Conservation (phyloP, 2,888 invertebrate species). For the Dinocampus coccinellae region DNA sequence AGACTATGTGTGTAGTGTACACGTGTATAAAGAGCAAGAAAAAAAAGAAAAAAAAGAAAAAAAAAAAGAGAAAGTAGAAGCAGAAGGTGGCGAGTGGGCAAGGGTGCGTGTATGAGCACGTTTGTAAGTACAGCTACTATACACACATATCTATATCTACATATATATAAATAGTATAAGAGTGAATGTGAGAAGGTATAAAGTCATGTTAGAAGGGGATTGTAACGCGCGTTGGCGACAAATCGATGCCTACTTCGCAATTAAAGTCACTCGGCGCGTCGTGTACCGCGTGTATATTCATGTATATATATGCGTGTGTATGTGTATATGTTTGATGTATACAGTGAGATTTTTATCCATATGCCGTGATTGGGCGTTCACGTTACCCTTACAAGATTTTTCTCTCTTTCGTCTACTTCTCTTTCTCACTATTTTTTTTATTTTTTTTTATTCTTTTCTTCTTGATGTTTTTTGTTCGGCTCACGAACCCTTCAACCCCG, state of each 20-base stretch:
- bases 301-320: background rate
- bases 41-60: background rate
- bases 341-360: conserved; percentile 55
- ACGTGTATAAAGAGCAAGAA: background rate
- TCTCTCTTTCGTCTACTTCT: background rate
- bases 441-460: conserved; percentile 13
- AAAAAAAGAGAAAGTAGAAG: conserved; percentile 4
- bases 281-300: conserved; percentile 12
- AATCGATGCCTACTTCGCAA: conserved; percentile 61
- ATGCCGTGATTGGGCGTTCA: conserved; percentile 51
- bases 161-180: background rate
- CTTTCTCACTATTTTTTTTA: background rate
- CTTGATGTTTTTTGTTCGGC: background rate
- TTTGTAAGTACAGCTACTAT: conserved; percentile 12
- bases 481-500: conserved; percentile 6
- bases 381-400: conserved; percentile 29
- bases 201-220: conserved; percentile 2
- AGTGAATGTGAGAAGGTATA: conserved; percentile 4
- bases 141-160: background rate
- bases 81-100: conserved; percentile 19
- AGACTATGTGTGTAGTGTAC: background rate
- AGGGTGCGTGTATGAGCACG: conserved; percentile 41
- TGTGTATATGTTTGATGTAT: conserved; percentile 31
- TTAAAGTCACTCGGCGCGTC: conserved; percentile 53
- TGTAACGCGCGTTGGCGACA: conserved; percentile 51